Percentiles rank a stretch among this genome's conserved stretches.
Evolutionary conservation across 2,797 vertebrate genomes (phyloP).

Genomic region (Mormyrops boulengeri): DNA sequence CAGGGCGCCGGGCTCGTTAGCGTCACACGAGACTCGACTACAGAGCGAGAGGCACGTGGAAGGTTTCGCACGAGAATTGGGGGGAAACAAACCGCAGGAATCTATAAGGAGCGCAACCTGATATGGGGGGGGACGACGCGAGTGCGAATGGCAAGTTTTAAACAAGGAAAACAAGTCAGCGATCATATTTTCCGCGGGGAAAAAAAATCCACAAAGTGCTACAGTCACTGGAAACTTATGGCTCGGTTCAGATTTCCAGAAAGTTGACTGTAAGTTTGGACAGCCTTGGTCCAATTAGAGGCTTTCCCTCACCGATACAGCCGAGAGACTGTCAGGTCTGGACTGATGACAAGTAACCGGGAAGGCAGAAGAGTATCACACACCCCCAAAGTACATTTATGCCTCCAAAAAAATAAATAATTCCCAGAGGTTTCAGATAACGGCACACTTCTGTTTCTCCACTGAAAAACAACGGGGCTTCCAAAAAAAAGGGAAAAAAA

Average conservation of each 20-base stretch:
- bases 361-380: constrained; percentile 49
- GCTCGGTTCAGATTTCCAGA: constrained; percentile 15
- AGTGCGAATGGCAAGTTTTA: not conserved
- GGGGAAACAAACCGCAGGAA: not conserved
- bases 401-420: constrained; percentile 49
- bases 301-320: constrained; percentile 6
- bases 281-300: constrained; percentile 9
- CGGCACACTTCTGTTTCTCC: constrained; percentile 66
- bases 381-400: constrained; percentile 61
- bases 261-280: constrained; percentile 19
- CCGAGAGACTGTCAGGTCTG: constrained; percentile 15
- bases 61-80: not conserved
- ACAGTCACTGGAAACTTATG: constrained; percentile 11
- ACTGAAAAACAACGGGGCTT: constrained; percentile 58
- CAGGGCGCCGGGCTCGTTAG: not conserved
- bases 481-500: constrained; percentile 56
- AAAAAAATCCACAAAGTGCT: constrained; percentile 7
- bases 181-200: not conserved
- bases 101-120: not conserved
- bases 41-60: not conserved
- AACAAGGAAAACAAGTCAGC: constrained; percentile 1
- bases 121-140: not conserved
- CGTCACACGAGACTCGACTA: not conserved
- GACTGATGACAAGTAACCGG: constrained; percentile 30
- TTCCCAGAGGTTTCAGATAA: constrained; percentile 61